Evolutionary conservation across 2,888 invertebrate genomes (phyloP), one percentile per base, ranked within the genome.

Genomic region (Acronicta leporina): DNA sequence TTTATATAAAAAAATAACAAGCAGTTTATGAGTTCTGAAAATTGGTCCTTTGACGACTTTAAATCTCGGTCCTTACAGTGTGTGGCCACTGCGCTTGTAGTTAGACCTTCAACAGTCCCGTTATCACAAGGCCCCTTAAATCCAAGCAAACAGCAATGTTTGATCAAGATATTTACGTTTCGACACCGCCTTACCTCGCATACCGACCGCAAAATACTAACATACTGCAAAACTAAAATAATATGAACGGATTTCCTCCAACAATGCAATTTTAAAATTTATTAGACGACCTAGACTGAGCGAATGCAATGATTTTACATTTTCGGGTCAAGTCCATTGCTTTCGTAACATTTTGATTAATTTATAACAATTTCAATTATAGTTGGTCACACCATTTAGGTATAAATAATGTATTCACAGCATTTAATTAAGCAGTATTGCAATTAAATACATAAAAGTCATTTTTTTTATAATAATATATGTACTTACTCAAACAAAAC

Each of bases 201-300:
- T 64, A 55, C 58, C 59, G 44, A 52, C 41, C 48, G 42, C 42
- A 6, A 58, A 51, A 57, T 50, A 63, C 45, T 47, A 57, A 48
- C 35, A 48, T n/a, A 30, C 27, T 30, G 20, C 42, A 55, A 48
- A 33, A 55, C 65, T 52, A 49, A n/a, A 20, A 68, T 55, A 13
- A 46, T 71, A 49, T 48, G 35, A 63, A 62, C 68, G 77, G 66
- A 76, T 74, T 71, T 76, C 77, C 74, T 74, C 41, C 53, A 16
- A 62, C 15, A 46, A 27, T 52, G 67, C 65, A 73, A 68, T 61
- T 60, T 51, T 53, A 25, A 27, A 38, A 61, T 51, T 20, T 45
- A 57, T 16, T 40, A n/a, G 20, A 27, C 42, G 49, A 68, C 68
- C 73, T 58, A 68, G 66, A 75, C 56, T 55, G 5, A 40, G 13